Conservation (phyloP, 2,113 vertebrate species). For the Alosa alosa region DNA sequence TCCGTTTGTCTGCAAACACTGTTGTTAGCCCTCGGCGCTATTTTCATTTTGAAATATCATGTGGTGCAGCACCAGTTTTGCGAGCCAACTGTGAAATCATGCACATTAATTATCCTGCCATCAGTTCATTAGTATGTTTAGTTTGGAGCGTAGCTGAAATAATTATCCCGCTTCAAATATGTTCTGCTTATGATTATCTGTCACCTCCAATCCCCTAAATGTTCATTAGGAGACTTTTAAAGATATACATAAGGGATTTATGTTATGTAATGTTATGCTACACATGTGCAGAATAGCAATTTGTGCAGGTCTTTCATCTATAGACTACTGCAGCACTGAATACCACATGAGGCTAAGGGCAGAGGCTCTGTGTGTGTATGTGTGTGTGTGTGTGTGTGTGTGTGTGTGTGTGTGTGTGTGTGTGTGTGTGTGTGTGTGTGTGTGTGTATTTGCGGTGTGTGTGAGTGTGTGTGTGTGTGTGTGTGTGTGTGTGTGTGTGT, state of each 20-base stretch:
- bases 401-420: slow-evolving; percentile 10
- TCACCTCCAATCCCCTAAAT: neutral
- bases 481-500: slow-evolving; percentile 17
- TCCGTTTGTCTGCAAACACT: neutral
- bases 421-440: neutral
- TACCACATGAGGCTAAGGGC: neutral
- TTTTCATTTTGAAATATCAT: neutral
- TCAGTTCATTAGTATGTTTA: slow-evolving; percentile 6
- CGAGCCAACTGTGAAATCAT: neutral
- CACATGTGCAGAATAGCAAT: neutral
- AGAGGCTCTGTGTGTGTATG: neutral
- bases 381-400: neutral
- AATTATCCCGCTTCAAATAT: neutral
- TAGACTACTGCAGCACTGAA: neutral
- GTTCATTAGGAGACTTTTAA: neutral
- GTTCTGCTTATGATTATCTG: neutral
- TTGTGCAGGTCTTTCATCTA: neutral
- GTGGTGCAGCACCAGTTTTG: neutral
- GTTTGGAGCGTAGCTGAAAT: slow-evolving; percentile 2
- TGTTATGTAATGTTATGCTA: neutral
- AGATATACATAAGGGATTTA: neutral
- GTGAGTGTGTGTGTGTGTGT: neutral
- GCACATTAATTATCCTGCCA: neutral
- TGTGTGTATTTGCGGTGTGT: slow-evolving; percentile 5
- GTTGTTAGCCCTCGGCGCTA: neutral